Conservation (phyloP, 1,140 invertebrate genomes). For the Hesperophylax magnus region DNA sequence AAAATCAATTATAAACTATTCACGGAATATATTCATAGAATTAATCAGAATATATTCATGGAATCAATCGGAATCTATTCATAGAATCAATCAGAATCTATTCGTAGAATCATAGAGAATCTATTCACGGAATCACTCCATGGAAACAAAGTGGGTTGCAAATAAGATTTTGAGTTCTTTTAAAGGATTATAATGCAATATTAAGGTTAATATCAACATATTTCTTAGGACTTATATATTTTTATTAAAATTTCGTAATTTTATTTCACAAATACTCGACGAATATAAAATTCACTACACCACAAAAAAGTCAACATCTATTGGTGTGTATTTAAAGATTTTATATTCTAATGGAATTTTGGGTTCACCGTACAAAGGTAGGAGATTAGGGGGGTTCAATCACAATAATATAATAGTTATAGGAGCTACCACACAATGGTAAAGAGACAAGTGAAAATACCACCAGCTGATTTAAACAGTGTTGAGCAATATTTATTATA, state of each 20-base stretch:
- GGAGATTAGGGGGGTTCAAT: neutral
- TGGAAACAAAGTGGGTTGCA: too few relatives aligned
- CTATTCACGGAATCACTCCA: too few relatives aligned
- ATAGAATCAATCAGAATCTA: too few relatives aligned
- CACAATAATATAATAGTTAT: conserved; percentile 12
- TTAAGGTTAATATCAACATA: too few relatives aligned
- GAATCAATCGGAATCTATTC: too few relatives aligned
- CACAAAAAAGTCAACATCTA: conserved; percentile 7
- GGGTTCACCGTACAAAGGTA: neutral
- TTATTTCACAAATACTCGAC: conserved; percentile 16
- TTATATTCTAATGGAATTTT: neutral
- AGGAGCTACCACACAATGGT: neutral
- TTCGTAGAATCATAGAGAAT: too few relatives aligned
- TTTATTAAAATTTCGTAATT: conserved; percentile 11
- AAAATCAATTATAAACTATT: too few relatives aligned
- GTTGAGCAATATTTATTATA: conserved; percentile 34
- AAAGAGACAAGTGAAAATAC: conserved; percentile 7
- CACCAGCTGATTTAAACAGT: neutral
- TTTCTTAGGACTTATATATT: neutral
- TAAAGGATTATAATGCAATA: too few relatives aligned
- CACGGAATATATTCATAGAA: too few relatives aligned
- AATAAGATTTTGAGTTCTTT: too few relatives aligned
- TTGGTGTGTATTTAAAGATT: neutral
- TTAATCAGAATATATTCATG: too few relatives aligned
- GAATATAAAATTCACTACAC: conserved; percentile 22